Evolutionary conservation across 2,113 vertebrate genomes (phyloP).

Genomic region (Epinephelus fuscoguttatus): DNA sequence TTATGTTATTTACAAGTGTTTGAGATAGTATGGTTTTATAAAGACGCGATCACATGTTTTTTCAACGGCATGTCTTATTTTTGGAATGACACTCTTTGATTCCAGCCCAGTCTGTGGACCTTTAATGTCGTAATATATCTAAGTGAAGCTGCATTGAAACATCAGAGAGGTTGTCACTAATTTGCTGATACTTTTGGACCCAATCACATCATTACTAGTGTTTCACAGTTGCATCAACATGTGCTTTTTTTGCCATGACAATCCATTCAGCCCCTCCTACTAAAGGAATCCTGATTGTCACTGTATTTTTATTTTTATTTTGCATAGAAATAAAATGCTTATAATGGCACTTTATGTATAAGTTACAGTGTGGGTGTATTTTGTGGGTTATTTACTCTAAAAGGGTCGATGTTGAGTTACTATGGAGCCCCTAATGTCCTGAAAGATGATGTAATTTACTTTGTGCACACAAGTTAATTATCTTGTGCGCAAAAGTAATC

Average conservation of each 20-base stretch:
- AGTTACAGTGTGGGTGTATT: constrained; percentile 39
- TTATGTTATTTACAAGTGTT: constrained; percentile 39
- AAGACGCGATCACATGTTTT: constrained; percentile 21
- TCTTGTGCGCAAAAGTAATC: too few species aligned
- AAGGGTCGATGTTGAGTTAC: background rate
- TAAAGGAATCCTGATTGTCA: constrained; percentile 70
- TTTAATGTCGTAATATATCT: constrained; percentile 9
- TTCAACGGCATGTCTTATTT: constrained; percentile 53
- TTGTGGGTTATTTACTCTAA: background rate
- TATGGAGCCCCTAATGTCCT: too few species aligned
- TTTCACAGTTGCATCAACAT: constrained; percentile 38
- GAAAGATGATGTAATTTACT: too few species aligned
- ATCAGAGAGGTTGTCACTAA: background rate
- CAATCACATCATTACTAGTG: constrained; percentile 13
- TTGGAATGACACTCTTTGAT: constrained; percentile 8
- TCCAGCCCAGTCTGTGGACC: constrained; percentile 4
- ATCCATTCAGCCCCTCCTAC: constrained; percentile 68
- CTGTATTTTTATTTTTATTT: constrained; percentile 68
- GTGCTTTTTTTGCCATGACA: constrained; percentile 76
- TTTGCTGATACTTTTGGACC: constrained; percentile 34
- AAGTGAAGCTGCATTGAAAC: constrained; percentile 16
- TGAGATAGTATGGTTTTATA: constrained; percentile 33
- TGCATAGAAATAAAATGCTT: constrained; percentile 82
- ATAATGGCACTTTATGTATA: constrained; percentile 82
- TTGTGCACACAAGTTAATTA: too few species aligned